Evolutionary conservation across 2,797 vertebrate genomes (phyloP).

Genomic region (Crocodylus rhombifer): DNA sequence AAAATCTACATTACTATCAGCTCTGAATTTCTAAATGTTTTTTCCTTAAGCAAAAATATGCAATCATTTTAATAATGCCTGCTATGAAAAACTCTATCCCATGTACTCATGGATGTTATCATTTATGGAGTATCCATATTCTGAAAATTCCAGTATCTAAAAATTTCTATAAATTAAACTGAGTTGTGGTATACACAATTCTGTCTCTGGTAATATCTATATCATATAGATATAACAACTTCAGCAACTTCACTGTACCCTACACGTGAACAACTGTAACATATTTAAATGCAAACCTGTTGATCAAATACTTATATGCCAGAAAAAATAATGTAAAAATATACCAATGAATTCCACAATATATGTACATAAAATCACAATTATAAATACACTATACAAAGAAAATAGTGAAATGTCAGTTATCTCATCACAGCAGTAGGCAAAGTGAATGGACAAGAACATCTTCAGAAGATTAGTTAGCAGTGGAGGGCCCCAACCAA

Average conservation of each 20-base stretch:
- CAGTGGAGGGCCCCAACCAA: neutral
- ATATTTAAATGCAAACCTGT: neutral
- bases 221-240: too few relatives aligned
- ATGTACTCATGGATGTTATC: neutral
- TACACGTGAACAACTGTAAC: neutral
- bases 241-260: neutral
- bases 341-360: neutral
- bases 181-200: neutral
- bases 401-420: neutral
- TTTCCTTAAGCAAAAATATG: conserved; percentile 3
- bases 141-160: neutral
- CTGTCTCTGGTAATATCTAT: neutral
- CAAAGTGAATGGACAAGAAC: neutral
- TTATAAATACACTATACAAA: neutral
- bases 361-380: neutral
- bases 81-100: neutral
- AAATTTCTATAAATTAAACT: neutral
- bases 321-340: too few relatives aligned
- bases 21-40: neutral
- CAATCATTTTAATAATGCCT: neutral
- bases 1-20: neutral
- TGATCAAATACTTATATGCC: neutral
- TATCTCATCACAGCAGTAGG: neutral
- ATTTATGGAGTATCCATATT: neutral
- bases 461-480: neutral